Conservation (phyloP, 2,113 vertebrate species). For the Atherinomorus stipes region DNA sequence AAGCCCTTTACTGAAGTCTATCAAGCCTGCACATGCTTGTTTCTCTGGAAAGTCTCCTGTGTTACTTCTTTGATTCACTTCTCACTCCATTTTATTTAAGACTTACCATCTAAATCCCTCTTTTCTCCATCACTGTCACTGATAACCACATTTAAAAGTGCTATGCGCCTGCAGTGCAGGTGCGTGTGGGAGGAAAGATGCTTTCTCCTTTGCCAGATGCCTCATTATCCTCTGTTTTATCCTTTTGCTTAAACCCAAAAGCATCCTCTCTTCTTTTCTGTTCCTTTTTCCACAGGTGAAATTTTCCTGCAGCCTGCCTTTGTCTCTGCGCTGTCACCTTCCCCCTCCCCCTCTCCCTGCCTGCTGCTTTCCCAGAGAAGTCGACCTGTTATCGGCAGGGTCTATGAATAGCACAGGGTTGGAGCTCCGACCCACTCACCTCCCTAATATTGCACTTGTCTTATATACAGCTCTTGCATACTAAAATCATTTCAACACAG, state of each 20-base stretch:
- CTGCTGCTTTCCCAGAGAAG: slow-evolving; percentile 67
- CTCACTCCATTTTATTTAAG: slow-evolving; percentile 10
- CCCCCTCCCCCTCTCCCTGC: slow-evolving; percentile 23
- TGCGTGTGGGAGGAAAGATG: slow-evolving; percentile 39
- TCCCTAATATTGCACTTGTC: slow-evolving; percentile 63
- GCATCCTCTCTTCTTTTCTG: slow-evolving; percentile 29
- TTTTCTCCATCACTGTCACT: slow-evolving; percentile 35
- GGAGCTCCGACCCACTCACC: slow-evolving; percentile 68
- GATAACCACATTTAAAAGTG: slow-evolving; percentile 28
- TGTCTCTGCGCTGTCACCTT: slow-evolving; percentile 57
- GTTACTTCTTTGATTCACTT: slow-evolving; percentile 8
- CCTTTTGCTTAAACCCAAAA: slow-evolving; percentile 27
- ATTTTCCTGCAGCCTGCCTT: slow-evolving; percentile 57
- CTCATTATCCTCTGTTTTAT: slow-evolving; percentile 43
- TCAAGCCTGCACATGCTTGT: slow-evolving; percentile 16
- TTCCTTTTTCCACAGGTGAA: slow-evolving; percentile 72
- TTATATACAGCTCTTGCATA: slow-evolving; percentile 60
- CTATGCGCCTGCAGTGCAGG: slow-evolving; percentile 24
- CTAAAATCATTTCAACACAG: slow-evolving; percentile 43
- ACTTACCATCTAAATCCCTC: slow-evolving; percentile 15
- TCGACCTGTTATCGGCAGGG: slow-evolving; percentile 75
- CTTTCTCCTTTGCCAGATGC: slow-evolving; percentile 10
- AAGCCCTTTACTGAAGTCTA: neutral
- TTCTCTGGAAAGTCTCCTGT: slow-evolving; percentile 20
- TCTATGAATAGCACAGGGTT: slow-evolving; percentile 76